Conservation (phyloP, 2,113 vertebrate genomes). For the Falcunculus frontatus region DNA sequence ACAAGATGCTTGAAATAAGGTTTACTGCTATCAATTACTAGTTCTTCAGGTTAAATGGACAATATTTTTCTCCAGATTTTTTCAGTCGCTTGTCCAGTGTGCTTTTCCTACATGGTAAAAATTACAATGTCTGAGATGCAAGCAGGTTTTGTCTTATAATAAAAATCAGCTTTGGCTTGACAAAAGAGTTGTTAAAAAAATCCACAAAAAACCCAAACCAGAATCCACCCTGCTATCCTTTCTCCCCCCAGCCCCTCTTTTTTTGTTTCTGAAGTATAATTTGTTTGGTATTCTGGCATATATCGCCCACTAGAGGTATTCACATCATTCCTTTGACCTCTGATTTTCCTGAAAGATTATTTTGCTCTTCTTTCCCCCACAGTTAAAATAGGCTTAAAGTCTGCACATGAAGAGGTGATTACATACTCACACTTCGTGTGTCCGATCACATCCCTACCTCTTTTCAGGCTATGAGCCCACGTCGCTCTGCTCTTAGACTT, state of each 20-base stretch:
- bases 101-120: background rate
- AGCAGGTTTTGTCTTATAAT: background rate
- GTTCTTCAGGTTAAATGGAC: background rate
- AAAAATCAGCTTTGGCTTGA: background rate
- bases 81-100: background rate
- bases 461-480: background rate
- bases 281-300: background rate
- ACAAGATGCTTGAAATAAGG: background rate
- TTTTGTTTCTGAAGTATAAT: background rate
- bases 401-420: background rate
- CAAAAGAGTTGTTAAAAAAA: background rate
- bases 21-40: background rate
- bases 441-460: background rate
- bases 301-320: background rate
- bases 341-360: background rate
- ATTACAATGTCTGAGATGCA: background rate
- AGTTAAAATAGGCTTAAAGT: background rate
- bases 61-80: background rate
- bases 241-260: fast-evolving
- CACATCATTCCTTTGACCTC: background rate
- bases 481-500: background rate
- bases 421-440: background rate
- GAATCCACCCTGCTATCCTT: background rate
- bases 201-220: background rate
- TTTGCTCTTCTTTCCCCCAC: background rate